Base-by-base conservation (phyloP, 2,888 invertebrate genomes). In the Orchesellides sinensis region DNA sequence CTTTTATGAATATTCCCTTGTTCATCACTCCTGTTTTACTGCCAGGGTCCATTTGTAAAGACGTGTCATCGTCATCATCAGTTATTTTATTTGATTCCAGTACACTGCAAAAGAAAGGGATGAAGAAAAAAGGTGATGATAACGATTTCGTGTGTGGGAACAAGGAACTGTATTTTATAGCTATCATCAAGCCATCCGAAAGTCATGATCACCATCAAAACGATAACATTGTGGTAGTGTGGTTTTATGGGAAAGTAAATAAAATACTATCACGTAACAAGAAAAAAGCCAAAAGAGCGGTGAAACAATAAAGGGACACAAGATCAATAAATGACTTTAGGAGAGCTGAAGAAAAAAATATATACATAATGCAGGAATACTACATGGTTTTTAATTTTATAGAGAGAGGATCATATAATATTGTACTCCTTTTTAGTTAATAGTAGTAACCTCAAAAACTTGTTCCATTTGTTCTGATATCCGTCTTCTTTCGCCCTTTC, bases 391-490 rank as follows among this genome's bases (percentile, higher is more conserved):
- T n/a, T n/a, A n/a, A n/a, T n/a, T n/a, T n/a, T n/a, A n/a, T n/a
- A 65, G 65, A 35, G 56, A 68, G 65, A 69, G 32, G 61, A 78
- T 69, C 49, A 69, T 61, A 78, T 66, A 47, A 4, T 21, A 52
- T 45, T n/a, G n/a, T n/a, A 14, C 61, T 69, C 54, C 59, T 77
- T 56, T 27, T 49, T 68, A 73, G 27, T 29, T 35, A 19, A 21
- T 19, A 32, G 32, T 45, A 61, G 32, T 70, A 70, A 69, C 78
- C 78, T 45, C 69, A 72, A 73, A 83, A 80, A 84, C 84, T 84
- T 80, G 84, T 84, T 84, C 84, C 84, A 84, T 84, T 84, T 84
- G 84, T 80, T 84, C 80, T 84, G 80, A 84, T 84, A 83, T 79
- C 79, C 69, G 74, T 83, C 74, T 69, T 69, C 63, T 72, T 65